Evolutionary conservation across 2,797 vertebrate species (phyloP).

Genomic region (Okamejei kenojei): DNA sequence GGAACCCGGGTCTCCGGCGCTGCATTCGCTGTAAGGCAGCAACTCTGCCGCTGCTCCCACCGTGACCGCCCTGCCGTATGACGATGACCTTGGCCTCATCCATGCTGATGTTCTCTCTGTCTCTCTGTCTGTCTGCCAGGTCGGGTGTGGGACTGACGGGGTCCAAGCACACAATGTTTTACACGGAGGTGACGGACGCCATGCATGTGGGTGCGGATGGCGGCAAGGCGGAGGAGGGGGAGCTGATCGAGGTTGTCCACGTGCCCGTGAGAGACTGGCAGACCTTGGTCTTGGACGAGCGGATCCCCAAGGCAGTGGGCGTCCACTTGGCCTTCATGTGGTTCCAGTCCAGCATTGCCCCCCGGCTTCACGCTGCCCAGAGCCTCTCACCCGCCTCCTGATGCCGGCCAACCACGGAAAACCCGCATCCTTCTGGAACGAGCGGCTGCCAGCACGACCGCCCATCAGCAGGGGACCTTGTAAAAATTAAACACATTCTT

Average conservation of each 20-base stretch:
- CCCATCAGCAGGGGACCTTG: not conserved
- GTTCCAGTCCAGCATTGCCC: slow-evolving; percentile 81
- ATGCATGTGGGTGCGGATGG: slow-evolving; percentile 71
- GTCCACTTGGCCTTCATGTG: slow-evolving; percentile 85
- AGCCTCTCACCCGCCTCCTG: not conserved
- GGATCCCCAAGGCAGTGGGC: slow-evolving; percentile 77
- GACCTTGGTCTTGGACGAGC: slow-evolving; percentile 73
- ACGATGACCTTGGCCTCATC: no score
- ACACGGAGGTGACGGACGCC: slow-evolving; percentile 81
- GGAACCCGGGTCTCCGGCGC: no score
- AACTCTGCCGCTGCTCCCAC: no score
- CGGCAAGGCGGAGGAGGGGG: slow-evolving; percentile 74
- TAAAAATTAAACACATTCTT: not conserved
- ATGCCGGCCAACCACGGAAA: not conserved
- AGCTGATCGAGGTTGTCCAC: slow-evolving; percentile 83
- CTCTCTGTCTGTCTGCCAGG: slow-evolving; percentile 50
- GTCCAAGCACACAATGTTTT: slow-evolving; percentile 85
- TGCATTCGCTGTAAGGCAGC: no score
- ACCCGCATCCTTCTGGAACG: not conserved
- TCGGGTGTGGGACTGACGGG: slow-evolving; percentile 80
- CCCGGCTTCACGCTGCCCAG: slow-evolving; percentile 41
- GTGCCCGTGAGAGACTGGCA: slow-evolving; percentile 76
- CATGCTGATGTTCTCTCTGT: no score
- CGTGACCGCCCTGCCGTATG: no score
- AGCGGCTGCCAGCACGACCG: no score